These are phyloP conservation scores for Chloroclystis v-ata DNA, from an alignment of 2,888 invertebrate species.

Conservation along the genomic window DNA sequence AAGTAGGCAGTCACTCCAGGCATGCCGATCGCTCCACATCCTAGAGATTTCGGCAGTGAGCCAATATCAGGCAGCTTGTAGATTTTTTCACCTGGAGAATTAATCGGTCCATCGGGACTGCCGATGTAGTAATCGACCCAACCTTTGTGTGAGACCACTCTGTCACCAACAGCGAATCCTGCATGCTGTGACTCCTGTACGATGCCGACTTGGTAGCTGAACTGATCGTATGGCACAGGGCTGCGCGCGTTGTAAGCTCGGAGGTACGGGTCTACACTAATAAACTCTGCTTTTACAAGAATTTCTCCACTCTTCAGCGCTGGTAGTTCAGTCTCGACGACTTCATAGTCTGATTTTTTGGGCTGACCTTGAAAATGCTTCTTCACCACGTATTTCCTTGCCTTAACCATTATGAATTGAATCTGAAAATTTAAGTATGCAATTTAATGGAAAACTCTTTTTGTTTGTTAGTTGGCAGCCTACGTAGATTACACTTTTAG, in stretches of 20 bases:
- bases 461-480: too few relatives aligned
- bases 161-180: neutral
- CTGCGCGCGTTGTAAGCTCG: conserved; percentile 32
- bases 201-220: conserved; percentile 40
- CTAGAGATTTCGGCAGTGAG: conserved; percentile 70
- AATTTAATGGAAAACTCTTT: too few relatives aligned
- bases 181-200: neutral
- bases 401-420: conserved; percentile 58
- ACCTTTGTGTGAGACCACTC: conserved; percentile 30
- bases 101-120: neutral
- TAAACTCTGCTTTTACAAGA: conserved; percentile 43
- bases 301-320: conserved; percentile 74
- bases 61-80: conserved; percentile 74
- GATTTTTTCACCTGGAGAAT: conserved; percentile 16
- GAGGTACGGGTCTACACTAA: conserved; percentile 47
- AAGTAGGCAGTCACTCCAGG: conserved; percentile 85
- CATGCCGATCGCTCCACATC: conserved; percentile 81
- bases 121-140: neutral
- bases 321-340: conserved; percentile 79
- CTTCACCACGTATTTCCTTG: conserved; percentile 77
- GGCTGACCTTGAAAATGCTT: conserved; percentile 78
- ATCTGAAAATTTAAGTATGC: neutral
- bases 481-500: too few relatives aligned
- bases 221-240: conserved; percentile 45
- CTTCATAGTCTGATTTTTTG: conserved; percentile 73